These are phyloP conservation scores for human DNA, from an alignment of 2,113 vertebrate species.

Conservation along the genomic window GRCh38 chrX:40166001-40166500, in stretches of 20 bases:
- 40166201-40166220: not conserved
- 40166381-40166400: not conserved
- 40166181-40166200: slow-evolving; percentile 1
- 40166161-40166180: not conserved
- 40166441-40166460: not conserved
- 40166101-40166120: not conserved
- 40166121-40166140: not conserved
- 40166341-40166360: not conserved
- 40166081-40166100: not conserved
- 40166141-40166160: not conserved
- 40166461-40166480: not conserved
- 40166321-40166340: not conserved
- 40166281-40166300: not conserved
- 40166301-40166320: not conserved
- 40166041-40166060: slow-evolving; percentile 32
- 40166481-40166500: not conserved
- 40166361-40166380: not conserved
- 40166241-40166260: not conserved
- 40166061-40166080: not conserved
- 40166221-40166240: not conserved
- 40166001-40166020: not conserved
- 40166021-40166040: not conserved
- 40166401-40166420: not conserved
- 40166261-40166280: not conserved
- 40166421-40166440: not conserved